phyloP scores from a whole-genome alignment of 2,113 vertebrate species.

The Bos taurus region DNA sequence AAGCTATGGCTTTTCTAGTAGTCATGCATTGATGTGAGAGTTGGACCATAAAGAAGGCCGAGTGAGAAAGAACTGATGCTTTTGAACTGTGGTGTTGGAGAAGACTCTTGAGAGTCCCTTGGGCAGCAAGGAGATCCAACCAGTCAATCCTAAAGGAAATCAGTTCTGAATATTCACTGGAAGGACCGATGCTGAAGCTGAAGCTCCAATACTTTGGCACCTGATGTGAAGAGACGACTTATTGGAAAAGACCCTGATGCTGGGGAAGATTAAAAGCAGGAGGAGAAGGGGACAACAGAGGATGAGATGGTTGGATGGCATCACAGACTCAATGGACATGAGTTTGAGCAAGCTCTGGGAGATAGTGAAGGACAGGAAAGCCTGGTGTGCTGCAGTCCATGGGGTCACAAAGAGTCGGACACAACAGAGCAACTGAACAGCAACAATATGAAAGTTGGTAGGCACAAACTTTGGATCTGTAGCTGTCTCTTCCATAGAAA shows the following conservation, averaged over 20 bases:
- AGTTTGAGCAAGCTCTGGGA: not conserved
- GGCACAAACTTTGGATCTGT: not conserved
- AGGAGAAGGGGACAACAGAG: not conserved
- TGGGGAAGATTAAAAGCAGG: not conserved
- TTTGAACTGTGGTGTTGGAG: not conserved
- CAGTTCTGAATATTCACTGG: not conserved
- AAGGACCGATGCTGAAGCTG: not conserved
- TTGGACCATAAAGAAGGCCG: not conserved
- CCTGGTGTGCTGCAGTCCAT: not conserved
- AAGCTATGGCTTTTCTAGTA: not conserved
- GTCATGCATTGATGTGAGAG: not conserved
- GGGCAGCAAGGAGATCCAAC: not conserved
- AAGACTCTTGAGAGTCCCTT: not conserved
- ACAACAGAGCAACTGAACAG: not conserved
- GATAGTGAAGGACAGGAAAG: not conserved
- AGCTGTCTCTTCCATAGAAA: not conserved
- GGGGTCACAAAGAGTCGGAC: fast-evolving
- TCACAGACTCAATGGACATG: not conserved
- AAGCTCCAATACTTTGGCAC: not conserved
- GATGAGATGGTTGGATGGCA: not conserved
- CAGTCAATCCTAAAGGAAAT: not conserved
- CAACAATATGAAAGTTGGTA: not conserved
- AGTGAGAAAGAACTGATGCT: not conserved
- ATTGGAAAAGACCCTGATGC: not conserved
- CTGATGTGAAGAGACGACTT: not conserved